Evolutionary conservation across 2,113 vertebrate species (phyloP).

Genomic region (Excalfactoria chinensis): DNA sequence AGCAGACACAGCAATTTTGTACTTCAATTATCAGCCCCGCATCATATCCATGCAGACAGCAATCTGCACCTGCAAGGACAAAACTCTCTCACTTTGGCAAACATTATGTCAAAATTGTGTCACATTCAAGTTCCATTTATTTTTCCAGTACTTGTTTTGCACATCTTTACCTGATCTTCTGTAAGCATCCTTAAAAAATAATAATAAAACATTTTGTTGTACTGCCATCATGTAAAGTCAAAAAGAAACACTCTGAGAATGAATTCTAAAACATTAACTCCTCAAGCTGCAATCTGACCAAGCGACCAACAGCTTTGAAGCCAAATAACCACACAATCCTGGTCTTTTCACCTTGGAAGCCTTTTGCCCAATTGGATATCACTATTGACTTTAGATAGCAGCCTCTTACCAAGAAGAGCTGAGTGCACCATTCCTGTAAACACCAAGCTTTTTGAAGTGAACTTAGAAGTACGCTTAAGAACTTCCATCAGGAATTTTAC

Average conservation of each 20-base stretch:
- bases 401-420: not conserved
- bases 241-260: not conserved
- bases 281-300: not conserved
- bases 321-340: not conserved
- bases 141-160: not conserved
- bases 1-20: not conserved
- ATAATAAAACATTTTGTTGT: not conserved
- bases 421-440: not conserved
- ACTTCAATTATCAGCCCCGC: not conserved
- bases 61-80: not conserved
- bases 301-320: not conserved
- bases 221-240: not conserved
- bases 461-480: not conserved
- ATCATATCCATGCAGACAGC: not conserved
- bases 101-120: not conserved
- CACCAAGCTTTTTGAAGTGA: not conserved
- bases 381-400: accelerated
- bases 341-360: not conserved
- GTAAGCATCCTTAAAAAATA: not conserved
- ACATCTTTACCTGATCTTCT: not conserved
- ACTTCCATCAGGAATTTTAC: not conserved
- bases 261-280: not conserved
- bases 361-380: not conserved
- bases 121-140: not conserved
- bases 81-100: not conserved